Evolutionary conservation across 2,113 vertebrate species (phyloP).

Genomic region (Bubalus kerabau): DNA sequence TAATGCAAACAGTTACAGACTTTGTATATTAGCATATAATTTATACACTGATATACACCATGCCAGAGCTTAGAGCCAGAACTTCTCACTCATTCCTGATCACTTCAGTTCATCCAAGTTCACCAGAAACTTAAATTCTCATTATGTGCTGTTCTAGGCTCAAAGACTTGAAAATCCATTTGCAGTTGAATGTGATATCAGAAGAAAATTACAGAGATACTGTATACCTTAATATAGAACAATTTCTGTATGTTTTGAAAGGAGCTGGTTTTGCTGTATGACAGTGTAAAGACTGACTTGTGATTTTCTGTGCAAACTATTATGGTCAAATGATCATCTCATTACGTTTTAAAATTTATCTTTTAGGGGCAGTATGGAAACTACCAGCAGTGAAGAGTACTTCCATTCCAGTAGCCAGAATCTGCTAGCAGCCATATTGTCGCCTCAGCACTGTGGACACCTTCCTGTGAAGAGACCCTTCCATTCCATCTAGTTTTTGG

Average conservation of each 20-base stretch:
- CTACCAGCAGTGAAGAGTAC: constrained; percentile 93
- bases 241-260: neutral
- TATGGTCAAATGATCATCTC: constrained; percentile 42
- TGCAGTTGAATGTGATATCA: neutral
- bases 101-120: neutral
- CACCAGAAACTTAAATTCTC: neutral
- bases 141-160: neutral
- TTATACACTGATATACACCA: neutral
- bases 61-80: neutral
- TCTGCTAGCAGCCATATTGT: constrained; percentile 79
- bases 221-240: neutral
- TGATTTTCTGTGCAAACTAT: neutral
- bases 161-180: neutral
- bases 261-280: neutral
- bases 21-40: neutral
- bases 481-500: constrained; percentile 81
- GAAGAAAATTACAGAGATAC: neutral
- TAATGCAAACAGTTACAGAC: neutral
- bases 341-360: constrained; percentile 67
- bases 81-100: neutral
- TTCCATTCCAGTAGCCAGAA: constrained; percentile 79
- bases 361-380: constrained; percentile 97
- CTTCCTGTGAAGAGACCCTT: constrained; percentile 77
- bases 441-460: constrained; percentile 82
- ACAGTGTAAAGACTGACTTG: neutral